phyloP scores from a whole-genome alignment of 2,888 invertebrate genomes.

The Herminia tarsipennalis region DNA sequence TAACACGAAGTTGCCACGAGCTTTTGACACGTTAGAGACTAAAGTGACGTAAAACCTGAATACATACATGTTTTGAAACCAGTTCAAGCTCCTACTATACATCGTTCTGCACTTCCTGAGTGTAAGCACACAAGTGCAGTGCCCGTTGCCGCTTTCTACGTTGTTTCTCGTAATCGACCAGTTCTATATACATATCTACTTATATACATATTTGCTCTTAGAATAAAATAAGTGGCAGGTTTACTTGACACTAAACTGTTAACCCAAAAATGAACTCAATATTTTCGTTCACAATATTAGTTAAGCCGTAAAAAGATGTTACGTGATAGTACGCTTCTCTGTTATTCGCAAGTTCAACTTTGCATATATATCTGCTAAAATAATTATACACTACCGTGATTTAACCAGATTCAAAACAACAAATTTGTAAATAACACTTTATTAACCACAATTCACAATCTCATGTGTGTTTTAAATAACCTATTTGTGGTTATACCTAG shows the following conservation, averaged over 20 bases:
- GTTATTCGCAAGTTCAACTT: background rate
- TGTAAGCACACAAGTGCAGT: slow-evolving; percentile 36
- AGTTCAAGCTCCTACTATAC: slow-evolving; percentile 26
- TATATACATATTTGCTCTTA: too few species aligned
- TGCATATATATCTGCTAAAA: too few species aligned
- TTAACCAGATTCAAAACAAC: too few species aligned
- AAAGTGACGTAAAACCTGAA: too few species aligned
- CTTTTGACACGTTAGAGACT: too few species aligned
- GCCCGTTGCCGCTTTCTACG: slow-evolving; percentile 47
- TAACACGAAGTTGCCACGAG: too few species aligned
- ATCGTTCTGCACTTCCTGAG: slow-evolving; percentile 40
- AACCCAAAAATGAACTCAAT: background rate
- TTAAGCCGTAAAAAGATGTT: background rate
- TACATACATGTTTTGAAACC: slow-evolving; percentile 22
- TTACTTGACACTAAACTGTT: background rate
- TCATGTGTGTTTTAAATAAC: too few species aligned
- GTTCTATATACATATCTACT: slow-evolving; percentile 12
- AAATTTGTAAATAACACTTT: too few species aligned
- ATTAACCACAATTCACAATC: too few species aligned
- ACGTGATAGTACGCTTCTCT: background rate
- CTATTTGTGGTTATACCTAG: too few species aligned
- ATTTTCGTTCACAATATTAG: too few species aligned
- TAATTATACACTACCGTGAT: too few species aligned
- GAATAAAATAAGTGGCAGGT: background rate
- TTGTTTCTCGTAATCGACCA: slow-evolving; percentile 27